Base-by-base conservation (phyloP, 2,888 invertebrate species). In the Trypoxylon attenuatum region DNA sequence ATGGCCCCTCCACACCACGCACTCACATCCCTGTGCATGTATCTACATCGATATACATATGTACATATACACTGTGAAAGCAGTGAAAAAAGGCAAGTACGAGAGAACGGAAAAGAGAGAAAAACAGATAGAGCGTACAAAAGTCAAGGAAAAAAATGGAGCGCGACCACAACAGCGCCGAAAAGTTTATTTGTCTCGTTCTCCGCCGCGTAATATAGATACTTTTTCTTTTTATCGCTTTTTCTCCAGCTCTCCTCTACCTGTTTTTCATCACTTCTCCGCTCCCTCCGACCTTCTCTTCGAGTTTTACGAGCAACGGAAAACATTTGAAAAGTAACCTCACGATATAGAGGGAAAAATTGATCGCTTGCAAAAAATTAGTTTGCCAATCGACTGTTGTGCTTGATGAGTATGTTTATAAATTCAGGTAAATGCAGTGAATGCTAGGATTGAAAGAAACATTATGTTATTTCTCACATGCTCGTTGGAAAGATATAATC, bases 151-250 rank as follows among this genome's bases (percentile, higher is more conserved):
- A 38, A 67, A 50, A 50, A 50, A 54, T 25, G 19, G 2, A 21
- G 23, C 16, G 27, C 38, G 43, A 33, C 53, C 60, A 33, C 60
- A 54, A 47, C 38, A 60, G 60, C 56, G 59, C 55, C 64, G 53
- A 60, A 68, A 68, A 60, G 64, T 68, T 68, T 65, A 65, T 68
- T 64, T 60, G 53, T 64, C 53, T 52, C 51, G 21, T 61, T 41
- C 33, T 13, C 19, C 23, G 27, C n/a, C 38, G 27, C 53, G 55
- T 63, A 57, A 56, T 45, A 43, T 21, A 55, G 42, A 25, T 47
- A 43, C 45, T 55, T 64, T 64, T 63, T 56, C 22, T 41, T 57
- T 42, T 45, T 53, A 29, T 19, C 5, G 21, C 33, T 29, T 18
- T n/a, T 21, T 22, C 29, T 23, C 21, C n/a, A 10, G 8, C 19